Evolutionary conservation across 2,113 vertebrate genomes (phyloP), one percentile per base, ranked within the genome.

Genomic region (Pelmatolapia mariae): DNA sequence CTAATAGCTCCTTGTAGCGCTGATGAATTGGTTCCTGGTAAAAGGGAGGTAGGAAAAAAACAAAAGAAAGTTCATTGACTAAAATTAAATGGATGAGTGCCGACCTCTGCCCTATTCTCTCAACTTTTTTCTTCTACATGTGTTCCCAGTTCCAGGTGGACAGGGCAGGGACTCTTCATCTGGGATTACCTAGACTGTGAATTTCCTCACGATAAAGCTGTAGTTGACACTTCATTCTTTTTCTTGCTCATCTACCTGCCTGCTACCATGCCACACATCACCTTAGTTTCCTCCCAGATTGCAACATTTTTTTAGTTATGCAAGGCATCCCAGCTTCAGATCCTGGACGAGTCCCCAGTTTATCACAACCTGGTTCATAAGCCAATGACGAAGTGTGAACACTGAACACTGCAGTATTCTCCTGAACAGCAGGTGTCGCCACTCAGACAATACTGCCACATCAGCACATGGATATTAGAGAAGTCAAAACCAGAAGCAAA

Each of bases 1-100:
- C 98, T 40, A 99, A 94, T 50, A 99, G 97, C 95, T 99, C 98
- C 94, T 99, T 99, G 83, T 98, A 98, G 87, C 98, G 98, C 91
- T 96, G 97, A 87, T 98, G 98, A 91, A 99, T 94, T 1, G 98
- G 98, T 82, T 99, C 98, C 99, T 99, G 86, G 1, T 40, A 53
- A 73, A 38, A 68, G 33, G 33, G 33, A 68, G 33, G 33, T 19
- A 66, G 61, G 13, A 22, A 38, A 22, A 66, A 66, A 68, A 33
- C 29, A 2, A 78, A 29, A 54, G 9, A 31, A 43, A 81, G 22
- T 47, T 29, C 11, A 71, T 1, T 15, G 24, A 78, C 16, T 50
- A 79, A 78, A 78, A 31, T 31, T 10, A 33, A 52, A 3, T 50
- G 71, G 8, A 7, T 0, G 8, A 73, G 40, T 73, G 13, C 22